These are phyloP conservation scores for Tetragonisca angustula DNA, from an alignment of 2,888 invertebrate species.

Conservation along the genomic window DNA sequence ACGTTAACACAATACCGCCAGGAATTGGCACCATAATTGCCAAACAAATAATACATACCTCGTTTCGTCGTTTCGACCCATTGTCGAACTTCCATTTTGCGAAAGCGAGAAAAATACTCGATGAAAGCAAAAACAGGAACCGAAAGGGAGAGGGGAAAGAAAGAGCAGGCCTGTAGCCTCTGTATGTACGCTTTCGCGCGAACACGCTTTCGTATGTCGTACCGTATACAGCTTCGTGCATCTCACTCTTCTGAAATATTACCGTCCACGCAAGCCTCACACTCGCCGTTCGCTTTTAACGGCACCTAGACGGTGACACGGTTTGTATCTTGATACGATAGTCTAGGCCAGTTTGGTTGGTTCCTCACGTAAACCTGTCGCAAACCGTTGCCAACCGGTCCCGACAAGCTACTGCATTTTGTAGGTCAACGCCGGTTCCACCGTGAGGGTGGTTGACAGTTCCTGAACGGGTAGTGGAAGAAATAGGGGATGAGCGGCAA, in stretches of 20 bases:
- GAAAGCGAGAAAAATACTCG: background rate
- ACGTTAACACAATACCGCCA: background rate
- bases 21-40: background rate
- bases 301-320: constrained; percentile 40
- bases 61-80: background rate
- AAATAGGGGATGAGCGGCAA: constrained; percentile 48
- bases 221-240: background rate
- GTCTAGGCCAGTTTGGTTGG: constrained; percentile 66
- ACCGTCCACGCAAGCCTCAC: constrained; percentile 5
- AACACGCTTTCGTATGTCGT: too few relatives aligned
- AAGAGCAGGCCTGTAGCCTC: background rate
- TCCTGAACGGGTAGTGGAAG: constrained; percentile 44
- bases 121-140: background rate
- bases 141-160: background rate
- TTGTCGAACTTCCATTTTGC: background rate
- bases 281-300: constrained; percentile 33
- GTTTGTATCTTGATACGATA: constrained; percentile 65
- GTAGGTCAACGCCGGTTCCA: constrained; percentile 71
- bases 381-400: constrained; percentile 72
- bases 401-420: constrained; percentile 73
- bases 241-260: constrained; percentile 15
- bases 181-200: background rate
- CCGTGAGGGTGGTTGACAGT: constrained; percentile 69
- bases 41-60: background rate
- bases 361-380: constrained; percentile 71